phyloP scores from a whole-genome alignment of 2,797 vertebrate species.

The Oryzias sinensis region DNA sequence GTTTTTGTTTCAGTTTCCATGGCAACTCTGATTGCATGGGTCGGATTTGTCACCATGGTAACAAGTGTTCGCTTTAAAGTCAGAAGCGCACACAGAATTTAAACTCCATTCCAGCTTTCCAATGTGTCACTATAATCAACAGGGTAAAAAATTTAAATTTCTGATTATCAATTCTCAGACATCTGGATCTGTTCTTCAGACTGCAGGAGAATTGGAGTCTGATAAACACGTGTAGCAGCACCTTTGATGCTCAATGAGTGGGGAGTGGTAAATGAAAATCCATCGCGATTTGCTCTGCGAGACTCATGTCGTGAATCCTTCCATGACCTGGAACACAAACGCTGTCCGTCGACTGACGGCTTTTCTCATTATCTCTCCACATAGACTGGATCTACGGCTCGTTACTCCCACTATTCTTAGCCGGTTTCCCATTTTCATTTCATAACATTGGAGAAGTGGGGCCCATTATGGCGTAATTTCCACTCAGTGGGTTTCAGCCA shows the following conservation, averaged over 20 bases:
- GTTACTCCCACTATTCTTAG: conserved; percentile 49
- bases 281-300: conserved; percentile 5
- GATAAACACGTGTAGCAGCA: conserved; percentile 6
- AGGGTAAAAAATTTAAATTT: conserved; percentile 26
- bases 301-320: conserved; percentile 13
- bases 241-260: conserved; percentile 17
- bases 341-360: not conserved
- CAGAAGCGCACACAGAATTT: conserved; percentile 8
- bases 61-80: conserved; percentile 58
- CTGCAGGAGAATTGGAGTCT: conserved; percentile 13
- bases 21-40: conserved; percentile 62
- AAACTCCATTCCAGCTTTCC: conserved; percentile 21
- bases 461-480: conserved; percentile 46
- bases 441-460: conserved; percentile 31
- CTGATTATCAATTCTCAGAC: conserved; percentile 31
- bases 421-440: conserved; percentile 39
- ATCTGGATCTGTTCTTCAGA: conserved; percentile 22
- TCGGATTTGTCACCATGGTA: conserved; percentile 72
- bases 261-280: conserved; percentile 13
- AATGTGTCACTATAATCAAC: conserved; percentile 44
- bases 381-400: conserved; percentile 38
- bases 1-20: conserved; percentile 76
- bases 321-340: conserved; percentile 22
- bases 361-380: conserved; percentile 17
- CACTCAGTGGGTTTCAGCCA: conserved; percentile 48